These are phyloP conservation scores for Parapristionchus giblindavisi DNA, from an alignment of 2,888 invertebrate genomes.

Conservation along the genomic window DNA sequence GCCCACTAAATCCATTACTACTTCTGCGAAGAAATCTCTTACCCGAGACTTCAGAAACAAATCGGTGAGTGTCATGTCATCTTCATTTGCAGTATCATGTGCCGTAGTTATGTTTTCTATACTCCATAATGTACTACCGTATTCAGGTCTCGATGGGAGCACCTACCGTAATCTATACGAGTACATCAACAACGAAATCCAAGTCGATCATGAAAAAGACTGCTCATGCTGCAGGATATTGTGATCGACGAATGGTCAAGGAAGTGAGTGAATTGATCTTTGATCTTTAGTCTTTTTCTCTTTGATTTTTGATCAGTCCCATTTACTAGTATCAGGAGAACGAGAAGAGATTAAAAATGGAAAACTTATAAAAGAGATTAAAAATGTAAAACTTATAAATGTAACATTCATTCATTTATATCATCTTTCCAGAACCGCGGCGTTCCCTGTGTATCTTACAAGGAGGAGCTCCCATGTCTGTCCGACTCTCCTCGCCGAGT, in stretches of 20 bases:
- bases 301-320: conserved; percentile 26
- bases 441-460: conserved; percentile 24
- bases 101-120: no score
- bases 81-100: no score
- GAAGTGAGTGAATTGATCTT: not conserved
- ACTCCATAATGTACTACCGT: no score
- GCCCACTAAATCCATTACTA: no score
- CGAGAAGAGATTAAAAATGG: not conserved
- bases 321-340: no score
- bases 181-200: not conserved
- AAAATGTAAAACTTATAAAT: not conserved
- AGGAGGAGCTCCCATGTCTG: conserved; percentile 28
- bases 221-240: conserved; percentile 6
- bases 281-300: not conserved
- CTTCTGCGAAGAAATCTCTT: no score
- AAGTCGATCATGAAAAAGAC: conserved; percentile 11
- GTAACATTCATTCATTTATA: not conserved
- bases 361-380: not conserved
- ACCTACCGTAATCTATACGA: conserved; percentile 19
- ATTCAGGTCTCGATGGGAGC: no score
- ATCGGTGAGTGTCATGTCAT: no score
- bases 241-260: conserved; percentile 19
- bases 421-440: not conserved
- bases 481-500: not conserved
- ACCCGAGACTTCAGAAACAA: no score